Conservation (phyloP, 2,113 vertebrate species). For the Oreochromis spilurus region DNA sequence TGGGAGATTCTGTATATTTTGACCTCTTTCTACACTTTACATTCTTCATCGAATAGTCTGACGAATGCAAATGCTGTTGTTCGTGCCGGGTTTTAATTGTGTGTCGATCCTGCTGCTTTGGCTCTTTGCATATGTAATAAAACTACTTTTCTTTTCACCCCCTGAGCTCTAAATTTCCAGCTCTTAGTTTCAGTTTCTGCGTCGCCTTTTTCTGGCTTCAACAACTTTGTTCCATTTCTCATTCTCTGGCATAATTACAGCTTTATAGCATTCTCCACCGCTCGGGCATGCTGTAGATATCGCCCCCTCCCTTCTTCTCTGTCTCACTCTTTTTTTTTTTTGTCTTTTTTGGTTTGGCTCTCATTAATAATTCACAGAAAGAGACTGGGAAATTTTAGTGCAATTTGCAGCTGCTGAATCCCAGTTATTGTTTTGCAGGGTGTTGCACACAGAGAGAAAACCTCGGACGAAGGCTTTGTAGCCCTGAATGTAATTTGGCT, state of each 20-base stretch:
- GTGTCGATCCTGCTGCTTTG: constrained; percentile 9
- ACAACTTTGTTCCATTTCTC: constrained; percentile 61
- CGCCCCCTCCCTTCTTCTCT: not conserved
- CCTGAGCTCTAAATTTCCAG: constrained; percentile 1
- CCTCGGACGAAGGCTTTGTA: constrained; percentile 52
- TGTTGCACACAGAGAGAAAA: constrained; percentile 32
- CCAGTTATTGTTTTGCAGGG: constrained; percentile 60
- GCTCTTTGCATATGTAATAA: constrained; percentile 24
- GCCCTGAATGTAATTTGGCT: constrained; percentile 53
- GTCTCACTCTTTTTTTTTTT: not conserved
- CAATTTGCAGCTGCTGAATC: constrained; percentile 69
- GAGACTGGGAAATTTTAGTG: constrained; percentile 62
- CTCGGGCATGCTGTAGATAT: constrained; percentile 21
- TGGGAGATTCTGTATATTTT: not conserved
- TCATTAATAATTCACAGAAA: constrained; percentile 69
- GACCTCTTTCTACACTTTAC: not conserved
- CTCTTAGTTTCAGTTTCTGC: constrained; percentile 41
- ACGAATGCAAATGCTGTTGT: constrained; percentile 11
- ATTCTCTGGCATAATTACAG: constrained; percentile 60
- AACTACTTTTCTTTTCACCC: constrained; percentile 7
- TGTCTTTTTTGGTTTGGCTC: constrained; percentile 43
- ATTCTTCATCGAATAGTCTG: not conserved
- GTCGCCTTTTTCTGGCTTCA: constrained; percentile 36
- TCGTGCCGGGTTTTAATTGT: constrained; percentile 17
- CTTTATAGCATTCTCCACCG: constrained; percentile 41